These are phyloP conservation scores for Macrosteles quadrilineatus DNA, from an alignment of 1,140 invertebrate species.

Conservation along the genomic window DNA sequence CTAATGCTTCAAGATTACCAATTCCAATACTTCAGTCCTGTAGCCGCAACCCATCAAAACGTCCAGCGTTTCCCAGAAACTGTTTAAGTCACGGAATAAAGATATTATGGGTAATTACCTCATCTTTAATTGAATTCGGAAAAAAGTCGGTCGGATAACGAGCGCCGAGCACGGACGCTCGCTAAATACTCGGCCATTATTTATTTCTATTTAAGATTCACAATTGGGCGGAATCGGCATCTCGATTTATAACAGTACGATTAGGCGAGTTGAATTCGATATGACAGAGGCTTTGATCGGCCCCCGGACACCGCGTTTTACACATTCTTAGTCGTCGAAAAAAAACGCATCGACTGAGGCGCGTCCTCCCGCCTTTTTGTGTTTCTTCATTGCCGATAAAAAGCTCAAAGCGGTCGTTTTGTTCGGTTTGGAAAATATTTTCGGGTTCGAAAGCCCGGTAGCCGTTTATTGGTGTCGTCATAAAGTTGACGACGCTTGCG, in stretches of 20 bases:
- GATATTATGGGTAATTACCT: neutral
- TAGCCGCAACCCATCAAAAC: no score
- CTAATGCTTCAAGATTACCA: no score
- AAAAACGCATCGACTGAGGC: neutral
- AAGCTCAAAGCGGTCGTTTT: neutral
- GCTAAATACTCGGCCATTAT: neutral
- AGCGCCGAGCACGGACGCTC: neutral
- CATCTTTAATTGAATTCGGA: neutral
- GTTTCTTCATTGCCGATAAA: conserved; percentile 21
- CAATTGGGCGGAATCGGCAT: neutral
- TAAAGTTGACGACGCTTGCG: no score
- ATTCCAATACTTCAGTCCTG: no score
- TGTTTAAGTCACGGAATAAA: conserved; percentile 15
- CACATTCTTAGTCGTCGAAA: conserved; percentile 7
- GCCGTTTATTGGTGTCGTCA: conserved; percentile 13
- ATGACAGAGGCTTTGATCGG: conserved; percentile 17
- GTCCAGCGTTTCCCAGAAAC: neutral
- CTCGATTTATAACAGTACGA: neutral
- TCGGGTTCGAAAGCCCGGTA: conserved; percentile 4
- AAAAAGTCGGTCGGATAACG: neutral
- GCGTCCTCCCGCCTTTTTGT: neutral
- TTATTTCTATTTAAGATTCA: conserved; percentile 23
- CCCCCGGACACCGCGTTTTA: conserved; percentile 11
- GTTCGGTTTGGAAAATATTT: conserved; percentile 1
- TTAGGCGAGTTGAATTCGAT: conserved; percentile 25